Conservation (phyloP, 2,113 vertebrate genomes). For the Meriones unguiculatus region DNA sequence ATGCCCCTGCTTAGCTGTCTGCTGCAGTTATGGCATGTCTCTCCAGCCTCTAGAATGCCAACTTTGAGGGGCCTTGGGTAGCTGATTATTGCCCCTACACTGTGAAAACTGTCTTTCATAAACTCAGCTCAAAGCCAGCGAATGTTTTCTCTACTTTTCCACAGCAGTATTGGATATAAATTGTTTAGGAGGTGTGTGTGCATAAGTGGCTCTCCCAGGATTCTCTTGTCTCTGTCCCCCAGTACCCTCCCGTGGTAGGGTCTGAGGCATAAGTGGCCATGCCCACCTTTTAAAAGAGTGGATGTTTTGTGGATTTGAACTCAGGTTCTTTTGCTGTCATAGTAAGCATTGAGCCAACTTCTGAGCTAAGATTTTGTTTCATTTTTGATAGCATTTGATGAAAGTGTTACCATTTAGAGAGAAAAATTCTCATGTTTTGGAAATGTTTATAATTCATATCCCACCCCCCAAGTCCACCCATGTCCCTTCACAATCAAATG, state of each 20-base stretch:
- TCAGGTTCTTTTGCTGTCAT: background rate
- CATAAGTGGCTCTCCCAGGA: too few species aligned
- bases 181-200: background rate
- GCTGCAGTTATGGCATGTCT: background rate
- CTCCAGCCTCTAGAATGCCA: background rate
- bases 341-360: background rate
- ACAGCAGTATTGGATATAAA: background rate
- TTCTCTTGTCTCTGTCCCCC: background rate
- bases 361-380: too few species aligned
- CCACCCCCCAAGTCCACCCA: accelerated
- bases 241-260: too few species aligned
- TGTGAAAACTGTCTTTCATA: background rate
- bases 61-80: background rate
- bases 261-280: background rate
- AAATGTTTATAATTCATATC: background rate
- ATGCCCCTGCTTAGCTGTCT: background rate
- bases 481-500: background rate
- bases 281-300: background rate
- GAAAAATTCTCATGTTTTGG: background rate
- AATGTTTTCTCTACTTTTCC: background rate
- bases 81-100: background rate
- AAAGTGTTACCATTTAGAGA: background rate
- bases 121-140: background rate
- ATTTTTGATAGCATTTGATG: background rate
- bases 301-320: background rate